Evolutionary conservation across 2,888 invertebrate species (phyloP), one percentile per base, ranked within the genome.

Genomic region (Dicyrtoma fusca): DNA sequence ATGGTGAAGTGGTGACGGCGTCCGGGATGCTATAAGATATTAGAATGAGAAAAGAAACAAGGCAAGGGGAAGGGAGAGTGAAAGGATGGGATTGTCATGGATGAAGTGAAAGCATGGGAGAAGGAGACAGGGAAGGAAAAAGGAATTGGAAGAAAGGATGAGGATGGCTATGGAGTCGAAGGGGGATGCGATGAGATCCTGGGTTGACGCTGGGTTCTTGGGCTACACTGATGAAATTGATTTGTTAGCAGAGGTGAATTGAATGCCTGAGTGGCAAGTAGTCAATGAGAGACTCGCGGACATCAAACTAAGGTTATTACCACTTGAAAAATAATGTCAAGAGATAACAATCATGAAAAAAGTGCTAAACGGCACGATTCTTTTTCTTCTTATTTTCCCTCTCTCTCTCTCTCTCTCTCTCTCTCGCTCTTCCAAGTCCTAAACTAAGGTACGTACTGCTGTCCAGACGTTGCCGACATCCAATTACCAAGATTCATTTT

Each of bases 401-500:
- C 68, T 53, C 34, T 59, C 17, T 26, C 23, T 42, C 19, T 47
- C 49, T 64, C 53, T 47, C 45, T 44, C 47, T 44, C 14, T 49
- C 45, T 65, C 26, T n/a, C 25, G 3, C 21, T 26, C 62, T 26
- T 62, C 57, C 10, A 21, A 19, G 13, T 55, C 55, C 55, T 45
- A 47, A 55, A 5, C 55, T 23, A 55, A 49, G 49, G 3, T 4
- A 45, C 10, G 13, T 34, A 61, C 44, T 45, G 47, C 25, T 64
- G 64, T 64, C 64, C 64, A 68, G 68, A 55, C 68, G 45, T 68
- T 68, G 53, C 76, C 74, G 77, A 77, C 78, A 77, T 80, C 80
- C 80, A 80, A 80, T 80, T 80, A 80, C 77, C 74, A 75, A 76
- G 73, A 78, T 77, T 77, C 77, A 77, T 77, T 78, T 78, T 77